phyloP scores from a whole-genome alignment of 2,113 vertebrate species.

The Triplophysa tibetana region DNA sequence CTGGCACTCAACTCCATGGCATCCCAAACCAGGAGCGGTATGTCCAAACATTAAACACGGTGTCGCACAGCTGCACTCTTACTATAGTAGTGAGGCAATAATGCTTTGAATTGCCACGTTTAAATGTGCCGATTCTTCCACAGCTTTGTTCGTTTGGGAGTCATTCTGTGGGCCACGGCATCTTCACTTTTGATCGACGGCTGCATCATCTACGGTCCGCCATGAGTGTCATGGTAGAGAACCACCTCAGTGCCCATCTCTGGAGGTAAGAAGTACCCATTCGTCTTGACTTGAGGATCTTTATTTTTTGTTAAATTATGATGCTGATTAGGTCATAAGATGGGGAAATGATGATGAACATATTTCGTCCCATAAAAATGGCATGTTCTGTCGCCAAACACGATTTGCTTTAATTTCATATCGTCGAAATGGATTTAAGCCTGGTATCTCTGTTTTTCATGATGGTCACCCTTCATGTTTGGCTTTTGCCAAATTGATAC shows the following conservation, averaged over 20 bases:
- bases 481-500: too few relatives aligned
- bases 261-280: constrained; percentile 82
- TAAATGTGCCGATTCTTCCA: neutral
- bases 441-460: too few relatives aligned
- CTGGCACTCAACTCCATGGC: constrained; percentile 75
- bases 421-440: too few relatives aligned
- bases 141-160: constrained; percentile 91
- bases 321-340: too few relatives aligned
- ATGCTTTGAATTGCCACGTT: too few relatives aligned
- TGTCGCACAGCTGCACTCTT: neutral
- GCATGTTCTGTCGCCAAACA: too few relatives aligned
- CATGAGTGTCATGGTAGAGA: constrained; percentile 88
- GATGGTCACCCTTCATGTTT: too few relatives aligned
- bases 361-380: too few relatives aligned
- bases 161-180: constrained; percentile 81
- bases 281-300: neutral
- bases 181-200: constrained; percentile 87
- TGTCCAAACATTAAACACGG: constrained; percentile 38
- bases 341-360: too few relatives aligned
- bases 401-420: too few relatives aligned
- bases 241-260: constrained; percentile 86
- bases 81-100: neutral
- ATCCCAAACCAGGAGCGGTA: constrained; percentile 86
- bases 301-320: too few relatives aligned
- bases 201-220: constrained; percentile 88